Evolutionary conservation across 2,797 vertebrate species (phyloP).

Genomic region (Onychomys leucogaster): DNA sequence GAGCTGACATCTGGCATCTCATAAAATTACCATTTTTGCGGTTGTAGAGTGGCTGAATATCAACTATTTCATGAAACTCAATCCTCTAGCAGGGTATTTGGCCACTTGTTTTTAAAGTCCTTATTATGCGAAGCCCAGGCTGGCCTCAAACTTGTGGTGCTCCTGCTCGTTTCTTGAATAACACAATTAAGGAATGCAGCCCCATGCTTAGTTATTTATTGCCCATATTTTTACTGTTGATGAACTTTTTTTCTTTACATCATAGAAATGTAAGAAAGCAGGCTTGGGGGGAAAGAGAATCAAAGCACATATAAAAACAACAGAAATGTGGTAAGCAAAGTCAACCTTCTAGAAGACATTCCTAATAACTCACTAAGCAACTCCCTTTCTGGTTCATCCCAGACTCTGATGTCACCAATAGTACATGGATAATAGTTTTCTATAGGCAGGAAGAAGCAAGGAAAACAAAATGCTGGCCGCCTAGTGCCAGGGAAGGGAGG

Average conservation of each 20-base stretch:
- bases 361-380: constrained; percentile 30
- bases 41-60: constrained; percentile 9
- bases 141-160: not conserved
- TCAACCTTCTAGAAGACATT: constrained; percentile 27
- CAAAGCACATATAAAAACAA: constrained; percentile 2
- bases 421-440: constrained; percentile 32
- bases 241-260: not conserved
- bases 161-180: not conserved
- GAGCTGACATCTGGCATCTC: not conserved
- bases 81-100: not conserved
- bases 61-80: constrained; percentile 43
- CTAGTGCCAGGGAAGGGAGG: not conserved
- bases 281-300: constrained; percentile 21
- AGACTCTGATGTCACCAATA: not conserved
- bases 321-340: constrained; percentile 1
- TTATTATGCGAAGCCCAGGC: not conserved
- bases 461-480: not conserved
- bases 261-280: constrained; percentile 16
- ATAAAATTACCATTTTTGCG: not conserved
- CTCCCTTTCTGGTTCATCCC: constrained; percentile 3
- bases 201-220: not conserved
- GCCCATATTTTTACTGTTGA: not conserved
- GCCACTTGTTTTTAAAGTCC: not conserved
- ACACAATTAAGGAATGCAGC: not conserved
- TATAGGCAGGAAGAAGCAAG: not conserved